Percentiles rank a stretch among this genome's conserved stretches.
These are phyloP conservation scores for Amitus sp. DNA, from an alignment of 2,888 invertebrate genomes.

Conservation along the genomic window DNA sequence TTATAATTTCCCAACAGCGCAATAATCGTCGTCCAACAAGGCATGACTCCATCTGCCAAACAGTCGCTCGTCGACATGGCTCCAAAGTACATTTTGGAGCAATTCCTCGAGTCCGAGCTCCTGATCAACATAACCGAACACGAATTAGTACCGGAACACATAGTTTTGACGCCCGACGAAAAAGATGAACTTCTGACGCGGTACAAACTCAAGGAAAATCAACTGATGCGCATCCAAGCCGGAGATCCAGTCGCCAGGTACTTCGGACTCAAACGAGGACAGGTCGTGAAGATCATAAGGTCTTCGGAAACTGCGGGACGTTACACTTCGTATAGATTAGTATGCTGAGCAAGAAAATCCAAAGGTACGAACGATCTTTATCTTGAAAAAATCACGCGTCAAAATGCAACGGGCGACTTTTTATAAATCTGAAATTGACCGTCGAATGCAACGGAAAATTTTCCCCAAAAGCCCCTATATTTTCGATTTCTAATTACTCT, in stretches of 20 bases:
- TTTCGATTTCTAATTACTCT: no score
- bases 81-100: conserved; percentile 98
- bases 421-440: no score
- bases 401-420: not conserved
- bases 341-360: conserved; percentile 71
- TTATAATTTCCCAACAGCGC: conserved; percentile 72
- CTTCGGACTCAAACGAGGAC: conserved; percentile 97
- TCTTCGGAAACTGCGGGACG: conserved; percentile 98
- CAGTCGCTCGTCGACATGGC: conserved; percentile 98
- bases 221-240: conserved; percentile 98
- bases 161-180: conserved; percentile 97
- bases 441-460: no score
- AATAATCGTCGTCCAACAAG: conserved; percentile 96
- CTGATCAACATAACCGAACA: conserved; percentile 98
- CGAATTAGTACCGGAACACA: conserved; percentile 98
- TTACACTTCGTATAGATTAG: conserved; percentile 97
- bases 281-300: conserved; percentile 98
- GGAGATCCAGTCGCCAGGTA: conserved; percentile 99
- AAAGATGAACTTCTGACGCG: conserved; percentile 94
- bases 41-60: conserved; percentile 99
- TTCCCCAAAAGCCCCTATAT: no score
- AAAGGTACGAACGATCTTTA: not conserved
- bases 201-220: conserved; percentile 98
- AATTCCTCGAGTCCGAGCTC: conserved; percentile 93
- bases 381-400: not conserved